Conservation (phyloP, 2,888 invertebrate genomes). For the Rhimphoctona megacephalus region DNA sequence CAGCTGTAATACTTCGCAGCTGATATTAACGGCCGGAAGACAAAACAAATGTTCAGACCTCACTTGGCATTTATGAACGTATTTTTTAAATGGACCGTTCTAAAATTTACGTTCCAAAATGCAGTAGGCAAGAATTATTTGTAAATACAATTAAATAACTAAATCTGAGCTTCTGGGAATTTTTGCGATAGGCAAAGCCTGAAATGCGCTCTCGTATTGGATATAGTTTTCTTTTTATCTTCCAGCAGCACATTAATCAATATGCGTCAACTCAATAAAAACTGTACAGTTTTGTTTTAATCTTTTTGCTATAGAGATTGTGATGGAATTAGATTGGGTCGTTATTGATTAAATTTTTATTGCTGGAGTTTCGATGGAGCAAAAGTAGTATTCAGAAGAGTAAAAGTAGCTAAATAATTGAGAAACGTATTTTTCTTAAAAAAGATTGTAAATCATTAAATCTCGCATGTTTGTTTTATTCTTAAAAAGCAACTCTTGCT, state of each 20-base stretch:
- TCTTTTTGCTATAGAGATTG: not conserved
- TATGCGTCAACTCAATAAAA: not conserved
- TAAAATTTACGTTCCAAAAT: no score
- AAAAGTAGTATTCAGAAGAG: not conserved
- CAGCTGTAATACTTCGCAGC: no score
- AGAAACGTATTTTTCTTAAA: no score
- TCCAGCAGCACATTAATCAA: not conserved
- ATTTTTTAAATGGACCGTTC: no score
- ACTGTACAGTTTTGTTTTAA: not conserved
- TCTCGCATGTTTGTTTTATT: no score
- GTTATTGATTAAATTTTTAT: not conserved
- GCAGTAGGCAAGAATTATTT: not conserved
- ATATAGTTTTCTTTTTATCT: not conserved
- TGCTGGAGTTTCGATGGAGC: not conserved
- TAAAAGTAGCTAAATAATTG: not conserved
- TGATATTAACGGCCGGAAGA: no score
- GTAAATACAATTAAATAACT: not conserved
- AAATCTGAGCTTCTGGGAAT: no score
- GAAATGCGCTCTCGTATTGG: not conserved
- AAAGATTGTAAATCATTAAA: no score
- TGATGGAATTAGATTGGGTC: not conserved
- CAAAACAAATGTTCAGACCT: no score
- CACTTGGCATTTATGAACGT: no score
- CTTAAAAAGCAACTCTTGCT: no score
- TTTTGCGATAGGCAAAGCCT: not conserved